Evolutionary conservation across 2,113 vertebrate genomes (phyloP).

Genomic region (Asarcornis scutulata): DNA sequence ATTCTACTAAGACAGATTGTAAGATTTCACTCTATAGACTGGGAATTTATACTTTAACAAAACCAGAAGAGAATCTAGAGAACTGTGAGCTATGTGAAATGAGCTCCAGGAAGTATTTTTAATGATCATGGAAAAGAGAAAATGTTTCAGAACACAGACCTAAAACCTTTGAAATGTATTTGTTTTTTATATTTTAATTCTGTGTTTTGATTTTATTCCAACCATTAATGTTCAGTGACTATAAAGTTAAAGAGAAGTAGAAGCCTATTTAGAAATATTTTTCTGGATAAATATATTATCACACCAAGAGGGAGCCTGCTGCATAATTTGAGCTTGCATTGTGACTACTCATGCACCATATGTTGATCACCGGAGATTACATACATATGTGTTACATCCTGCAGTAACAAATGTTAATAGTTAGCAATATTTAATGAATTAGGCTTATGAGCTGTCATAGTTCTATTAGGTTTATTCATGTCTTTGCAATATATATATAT

Average conservation of each 20-base stretch:
- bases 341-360: neutral
- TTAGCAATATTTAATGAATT: neutral
- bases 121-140: neutral
- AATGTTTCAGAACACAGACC: neutral
- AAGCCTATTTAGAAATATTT: neutral
- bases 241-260: neutral
- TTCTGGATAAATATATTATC: neutral
- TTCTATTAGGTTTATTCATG: neutral
- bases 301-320: neutral
- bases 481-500: neutral
- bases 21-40: neutral
- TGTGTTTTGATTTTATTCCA: neutral
- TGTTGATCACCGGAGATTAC: neutral
- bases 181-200: neutral
- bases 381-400: neutral
- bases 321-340: neutral
- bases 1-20: neutral
- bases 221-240: neutral
- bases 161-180: neutral
- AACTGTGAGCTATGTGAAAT: conserved; percentile 18
- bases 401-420: neutral
- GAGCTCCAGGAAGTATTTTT: conserved; percentile 7
- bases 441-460: neutral
- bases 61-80: neutral
- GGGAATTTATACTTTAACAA: conserved; percentile 13